Evolutionary conservation across 2,888 invertebrate genomes (phyloP).

Genomic region (Microplitis manilae): DNA sequence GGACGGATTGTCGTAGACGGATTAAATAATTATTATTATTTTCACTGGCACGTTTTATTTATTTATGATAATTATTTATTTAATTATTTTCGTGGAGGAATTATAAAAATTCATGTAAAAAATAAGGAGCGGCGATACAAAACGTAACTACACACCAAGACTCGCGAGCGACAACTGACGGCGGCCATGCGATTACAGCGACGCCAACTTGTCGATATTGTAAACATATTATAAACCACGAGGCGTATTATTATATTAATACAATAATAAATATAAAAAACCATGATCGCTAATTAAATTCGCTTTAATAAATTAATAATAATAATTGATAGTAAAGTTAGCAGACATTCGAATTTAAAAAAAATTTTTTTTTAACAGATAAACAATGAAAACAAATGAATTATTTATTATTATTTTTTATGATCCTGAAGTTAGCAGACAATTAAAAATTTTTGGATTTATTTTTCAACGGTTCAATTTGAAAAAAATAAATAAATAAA

Average conservation of each 20-base stretch:
- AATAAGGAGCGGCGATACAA: conserved; percentile 44
- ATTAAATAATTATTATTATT: conserved; percentile 11
- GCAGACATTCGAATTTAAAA: no score
- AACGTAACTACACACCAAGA: conserved; percentile 66
- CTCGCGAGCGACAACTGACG: conserved; percentile 67
- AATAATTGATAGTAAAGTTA: no score
- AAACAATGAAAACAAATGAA: no score
- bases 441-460: no score
- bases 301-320: no score
- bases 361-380: no score
- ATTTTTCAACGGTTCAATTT: no score
- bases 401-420: no score
- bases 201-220: conserved; percentile 52
- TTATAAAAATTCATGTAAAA: conserved; percentile 40
- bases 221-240: conserved; percentile 36
- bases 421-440: no score
- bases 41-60: conserved; percentile 7
- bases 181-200: conserved; percentile 66
- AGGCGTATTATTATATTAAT: conserved; percentile 31
- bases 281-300: no score
- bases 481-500: no score
- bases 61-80: background rate
- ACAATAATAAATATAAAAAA: background rate
- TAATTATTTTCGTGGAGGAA: background rate
- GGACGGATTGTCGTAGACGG: conserved; percentile 55